Evolutionary conservation across 2,797 vertebrate genomes (phyloP).

Genomic region (Cryptoprocta ferox): DNA sequence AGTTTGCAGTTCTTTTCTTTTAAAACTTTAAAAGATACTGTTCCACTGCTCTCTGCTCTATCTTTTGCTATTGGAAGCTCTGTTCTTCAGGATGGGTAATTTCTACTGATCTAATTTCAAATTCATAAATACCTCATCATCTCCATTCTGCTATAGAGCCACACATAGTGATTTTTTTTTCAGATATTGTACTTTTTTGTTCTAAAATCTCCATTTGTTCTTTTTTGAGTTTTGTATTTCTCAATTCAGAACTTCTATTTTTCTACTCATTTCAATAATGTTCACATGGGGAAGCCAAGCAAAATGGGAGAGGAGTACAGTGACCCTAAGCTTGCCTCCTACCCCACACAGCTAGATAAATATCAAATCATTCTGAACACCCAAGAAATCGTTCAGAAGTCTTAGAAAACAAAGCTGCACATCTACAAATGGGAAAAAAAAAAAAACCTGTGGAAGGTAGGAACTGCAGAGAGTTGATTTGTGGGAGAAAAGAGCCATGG

Average conservation of each 20-base stretch:
- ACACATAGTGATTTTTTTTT: neutral
- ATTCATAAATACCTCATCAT: neutral
- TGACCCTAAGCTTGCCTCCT: too few species aligned
- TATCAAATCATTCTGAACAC: too few species aligned
- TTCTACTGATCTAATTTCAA: neutral
- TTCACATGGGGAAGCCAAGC: neutral
- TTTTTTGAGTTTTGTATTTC: neutral
- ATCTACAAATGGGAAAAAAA: too few species aligned
- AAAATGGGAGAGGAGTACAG: too few species aligned
- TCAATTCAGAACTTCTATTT: neutral
- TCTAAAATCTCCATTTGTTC: neutral
- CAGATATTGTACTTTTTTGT: neutral
- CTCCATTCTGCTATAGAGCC: neutral
- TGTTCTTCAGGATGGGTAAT: neutral
- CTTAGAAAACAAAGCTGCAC: too few species aligned
- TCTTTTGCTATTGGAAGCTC: neutral
- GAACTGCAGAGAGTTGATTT: too few species aligned
- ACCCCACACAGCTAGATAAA: too few species aligned
- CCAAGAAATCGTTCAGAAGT: too few species aligned
- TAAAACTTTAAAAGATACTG: neutral
- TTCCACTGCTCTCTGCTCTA: neutral
- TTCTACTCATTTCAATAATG: neutral
- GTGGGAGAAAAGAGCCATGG: too few species aligned
- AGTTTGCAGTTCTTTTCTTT: neutral
- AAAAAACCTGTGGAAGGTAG: too few species aligned